These are phyloP conservation scores for Physeter macrocephalus DNA, from an alignment of 2,113 vertebrate species.

Conservation along the genomic window DNA sequence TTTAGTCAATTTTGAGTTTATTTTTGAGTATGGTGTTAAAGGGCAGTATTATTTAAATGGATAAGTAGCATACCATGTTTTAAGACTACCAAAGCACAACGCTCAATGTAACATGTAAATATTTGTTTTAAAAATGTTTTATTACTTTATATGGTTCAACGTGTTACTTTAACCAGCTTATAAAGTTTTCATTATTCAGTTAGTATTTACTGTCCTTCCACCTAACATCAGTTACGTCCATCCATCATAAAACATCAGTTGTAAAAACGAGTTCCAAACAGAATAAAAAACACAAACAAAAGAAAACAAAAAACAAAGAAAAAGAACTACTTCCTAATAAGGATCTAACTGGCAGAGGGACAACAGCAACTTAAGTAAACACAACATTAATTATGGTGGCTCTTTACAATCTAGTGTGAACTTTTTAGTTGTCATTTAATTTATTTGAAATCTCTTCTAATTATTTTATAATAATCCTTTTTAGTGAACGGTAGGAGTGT, in stretches of 20 bases:
- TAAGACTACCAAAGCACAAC: neutral
- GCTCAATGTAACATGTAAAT: neutral
- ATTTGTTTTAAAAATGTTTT: neutral
- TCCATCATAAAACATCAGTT: neutral
- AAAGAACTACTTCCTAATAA: neutral
- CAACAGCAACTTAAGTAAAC: neutral
- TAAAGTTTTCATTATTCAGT: neutral
- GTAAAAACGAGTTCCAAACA: neutral
- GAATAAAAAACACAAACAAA: neutral
- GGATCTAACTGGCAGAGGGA: neutral
- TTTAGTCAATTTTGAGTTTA: too few relatives aligned
- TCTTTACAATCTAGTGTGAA: neutral
- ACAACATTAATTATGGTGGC: neutral
- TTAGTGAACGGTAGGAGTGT: neutral
- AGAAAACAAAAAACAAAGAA: neutral
- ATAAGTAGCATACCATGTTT: neutral
- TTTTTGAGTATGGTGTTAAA: too few relatives aligned
- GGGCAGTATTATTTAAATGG: neutral
- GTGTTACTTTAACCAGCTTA: neutral
- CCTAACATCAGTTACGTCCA: neutral
- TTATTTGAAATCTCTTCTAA: neutral
- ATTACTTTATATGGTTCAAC: neutral
- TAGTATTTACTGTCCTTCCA: neutral
- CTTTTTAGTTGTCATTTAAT: neutral
- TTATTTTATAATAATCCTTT: neutral